Base-by-base conservation (phyloP, 1,140 invertebrate genomes). In the Solenopsis invicta region DNA sequence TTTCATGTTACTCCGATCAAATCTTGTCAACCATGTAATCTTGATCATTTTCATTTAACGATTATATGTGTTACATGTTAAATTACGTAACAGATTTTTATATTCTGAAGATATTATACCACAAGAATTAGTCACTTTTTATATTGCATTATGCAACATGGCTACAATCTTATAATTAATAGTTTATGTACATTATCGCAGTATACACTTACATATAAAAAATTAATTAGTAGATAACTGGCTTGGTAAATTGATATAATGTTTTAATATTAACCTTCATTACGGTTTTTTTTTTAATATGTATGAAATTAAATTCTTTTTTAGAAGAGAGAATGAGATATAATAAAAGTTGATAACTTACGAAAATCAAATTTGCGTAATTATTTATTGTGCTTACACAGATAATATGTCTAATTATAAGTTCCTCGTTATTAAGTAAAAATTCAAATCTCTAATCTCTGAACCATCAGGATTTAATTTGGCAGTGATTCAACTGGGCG, bases 401-500 rank as follows among this genome's bases (percentile, higher is more conserved):
- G 54, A 56, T 59, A 10, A n/a, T 66, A 34, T 16, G 61, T 75
- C 69, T 50, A 54, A 6, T 67, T 13, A 21, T 21, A 67, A 37
- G 8, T 16, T 37, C 24, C 67, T 67, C 13, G 34, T 2, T 66
- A 78, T 66, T 50, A 37, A 56, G 13, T 59, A 67, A 67, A 80
- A 48, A 52, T 52, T 80, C 21, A 13, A 21, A 67, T 13, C 62
- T 64, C 85, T 88, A 62, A 87, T 88, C 90, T 77, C 88, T 88
- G 92, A 91, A 94, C 92, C 94, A 94, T 94, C 93, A 94, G 93
- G 93, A 93, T 92, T 93, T 95, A 91, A 93, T 94, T 94, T 95
- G 94, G 94, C 93, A n/a, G 4, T 13, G 48, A 29, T 91, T 94
- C 94, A 95, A 95, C 94, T 95, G 94, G 94, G 93, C 91, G 77